Conservation (phyloP, 2,797 vertebrate genomes). For the Cephalopachus bancanus region DNA sequence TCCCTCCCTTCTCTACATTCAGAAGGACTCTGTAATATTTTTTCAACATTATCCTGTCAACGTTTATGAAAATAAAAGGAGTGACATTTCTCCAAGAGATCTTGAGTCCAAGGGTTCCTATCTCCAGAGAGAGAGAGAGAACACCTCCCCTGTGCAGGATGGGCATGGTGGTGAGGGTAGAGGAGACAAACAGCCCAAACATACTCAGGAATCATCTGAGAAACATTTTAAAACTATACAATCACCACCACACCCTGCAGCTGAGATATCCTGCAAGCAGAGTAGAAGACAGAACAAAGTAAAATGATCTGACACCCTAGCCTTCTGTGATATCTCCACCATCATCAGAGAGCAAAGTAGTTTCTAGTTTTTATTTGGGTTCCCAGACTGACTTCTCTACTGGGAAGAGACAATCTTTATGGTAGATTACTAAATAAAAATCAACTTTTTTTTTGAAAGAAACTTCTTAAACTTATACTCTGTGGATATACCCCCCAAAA, state of each 20-base stretch:
- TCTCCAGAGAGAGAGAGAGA: neutral
- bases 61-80: neutral
- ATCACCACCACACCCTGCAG: neutral
- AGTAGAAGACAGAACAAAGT: neutral
- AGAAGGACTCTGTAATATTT: neutral
- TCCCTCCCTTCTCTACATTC: neutral
- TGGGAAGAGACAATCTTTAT: neutral
- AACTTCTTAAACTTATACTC: neutral
- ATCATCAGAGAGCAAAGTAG: neutral
- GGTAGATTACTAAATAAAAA: constrained; percentile 35
- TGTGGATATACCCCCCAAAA: neutral
- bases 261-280: neutral
- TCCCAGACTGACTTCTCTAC: neutral
- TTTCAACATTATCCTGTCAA: neutral
- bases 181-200: neutral
- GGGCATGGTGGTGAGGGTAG: neutral
- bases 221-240: neutral
- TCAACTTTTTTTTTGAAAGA: neutral
- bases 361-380: neutral
- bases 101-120: neutral
- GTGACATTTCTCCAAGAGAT: neutral
- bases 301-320: neutral
- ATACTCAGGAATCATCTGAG: neutral
- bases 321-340: neutral
- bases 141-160: neutral